These are phyloP conservation scores for Caiman crocodilus DNA, from an alignment of 2,797 vertebrate species.

Conservation along the genomic window DNA sequence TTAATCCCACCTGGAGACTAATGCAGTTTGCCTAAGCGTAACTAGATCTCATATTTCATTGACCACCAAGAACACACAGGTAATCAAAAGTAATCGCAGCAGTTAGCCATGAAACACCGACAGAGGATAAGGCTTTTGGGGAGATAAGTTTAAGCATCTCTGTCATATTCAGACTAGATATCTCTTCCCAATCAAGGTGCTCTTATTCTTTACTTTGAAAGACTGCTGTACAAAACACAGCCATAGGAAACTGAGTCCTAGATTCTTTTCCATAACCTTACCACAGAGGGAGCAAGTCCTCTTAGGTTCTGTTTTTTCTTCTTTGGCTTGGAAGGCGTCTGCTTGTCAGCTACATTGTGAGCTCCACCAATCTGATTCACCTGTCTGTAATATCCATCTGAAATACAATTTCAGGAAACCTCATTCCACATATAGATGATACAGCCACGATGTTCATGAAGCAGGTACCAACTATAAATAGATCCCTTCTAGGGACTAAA, in stretches of 20 bases:
- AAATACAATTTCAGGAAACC: slow-evolving; percentile 60
- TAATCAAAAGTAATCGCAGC: not conserved
- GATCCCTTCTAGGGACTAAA: not conserved
- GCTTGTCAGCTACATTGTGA: slow-evolving; percentile 90
- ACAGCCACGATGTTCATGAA: not conserved
- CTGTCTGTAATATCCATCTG: slow-evolving; percentile 96
- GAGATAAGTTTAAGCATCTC: slow-evolving; percentile 7
- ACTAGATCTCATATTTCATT: accelerated
- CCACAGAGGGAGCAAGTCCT: slow-evolving; percentile 94
- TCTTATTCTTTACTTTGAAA: not conserved
- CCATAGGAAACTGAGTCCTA: not conserved
- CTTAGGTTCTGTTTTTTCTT: slow-evolving; percentile 84
- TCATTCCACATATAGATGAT: not conserved
- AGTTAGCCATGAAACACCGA: not conserved
- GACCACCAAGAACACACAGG: not conserved
- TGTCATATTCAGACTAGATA: not conserved
- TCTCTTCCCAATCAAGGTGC: not conserved
- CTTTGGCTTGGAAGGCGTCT: slow-evolving; percentile 86
- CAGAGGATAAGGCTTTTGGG: not conserved
- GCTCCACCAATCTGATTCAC: slow-evolving; percentile 96
- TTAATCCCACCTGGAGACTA: not conserved
- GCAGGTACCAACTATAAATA: not conserved
- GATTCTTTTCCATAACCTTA: slow-evolving; percentile 70
- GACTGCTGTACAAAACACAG: not conserved
- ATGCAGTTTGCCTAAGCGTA: not conserved